phyloP scores from a whole-genome alignment of 1,140 invertebrate genomes.

The Ips typographus region DNA sequence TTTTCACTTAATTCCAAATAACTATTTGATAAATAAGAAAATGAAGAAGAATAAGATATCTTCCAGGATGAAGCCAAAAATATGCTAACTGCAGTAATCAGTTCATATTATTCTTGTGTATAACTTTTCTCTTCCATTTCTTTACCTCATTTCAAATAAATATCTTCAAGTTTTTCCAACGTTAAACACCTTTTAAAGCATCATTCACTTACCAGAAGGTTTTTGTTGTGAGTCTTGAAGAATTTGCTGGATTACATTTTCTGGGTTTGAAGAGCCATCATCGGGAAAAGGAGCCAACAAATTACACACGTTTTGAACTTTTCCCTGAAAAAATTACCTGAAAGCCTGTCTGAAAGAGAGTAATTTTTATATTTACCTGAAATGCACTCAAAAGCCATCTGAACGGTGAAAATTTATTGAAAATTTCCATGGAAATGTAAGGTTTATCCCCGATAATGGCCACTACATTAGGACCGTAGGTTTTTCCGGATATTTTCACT shows the following conservation, averaged over 20 bases:
- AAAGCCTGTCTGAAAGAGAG: neutral
- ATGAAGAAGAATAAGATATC: no score
- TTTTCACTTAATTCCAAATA: no score
- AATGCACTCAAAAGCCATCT: conserved; percentile 15
- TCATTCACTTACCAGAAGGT: neutral
- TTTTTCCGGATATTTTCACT: conserved; percentile 9
- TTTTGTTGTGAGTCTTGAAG: neutral
- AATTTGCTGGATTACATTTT: neutral
- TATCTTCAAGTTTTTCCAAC: no score
- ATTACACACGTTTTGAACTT: conserved; percentile 14
- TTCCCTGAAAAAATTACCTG: conserved; percentile 8
- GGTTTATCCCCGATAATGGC: conserved; percentile 20
- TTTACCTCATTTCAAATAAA: no score
- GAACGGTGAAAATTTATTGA: conserved; percentile 20
- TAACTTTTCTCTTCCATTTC: no score
- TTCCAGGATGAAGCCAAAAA: no score
- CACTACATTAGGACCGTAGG: conserved; percentile 12
- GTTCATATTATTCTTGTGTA: no score
- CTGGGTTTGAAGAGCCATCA: neutral
- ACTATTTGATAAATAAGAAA: no score
- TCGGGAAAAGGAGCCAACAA: neutral
- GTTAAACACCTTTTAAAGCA: neutral
- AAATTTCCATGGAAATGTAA: conserved; percentile 22
- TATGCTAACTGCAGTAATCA: no score
- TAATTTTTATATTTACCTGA: conserved; percentile 14